Percentiles rank a stretch among this genome's conserved stretches.
phyloP scores from a whole-genome alignment of 2,797 vertebrate species.

The Cossypha caffra region DNA sequence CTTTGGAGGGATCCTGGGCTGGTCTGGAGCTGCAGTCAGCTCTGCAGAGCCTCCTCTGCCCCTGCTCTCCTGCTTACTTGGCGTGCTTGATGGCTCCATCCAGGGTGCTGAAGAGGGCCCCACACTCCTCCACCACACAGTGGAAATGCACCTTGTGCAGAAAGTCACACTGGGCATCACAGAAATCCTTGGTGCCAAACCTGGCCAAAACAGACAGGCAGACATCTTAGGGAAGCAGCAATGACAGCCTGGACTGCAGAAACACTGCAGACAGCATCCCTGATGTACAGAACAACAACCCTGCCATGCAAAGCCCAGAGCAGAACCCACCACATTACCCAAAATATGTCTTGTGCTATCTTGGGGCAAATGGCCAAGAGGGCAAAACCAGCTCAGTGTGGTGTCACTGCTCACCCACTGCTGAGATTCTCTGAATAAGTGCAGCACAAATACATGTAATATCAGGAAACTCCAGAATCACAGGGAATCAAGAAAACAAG shows the following conservation, averaged over 20 bases:
- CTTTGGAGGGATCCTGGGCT: background rate
- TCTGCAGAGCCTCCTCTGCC: background rate
- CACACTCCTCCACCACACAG: conserved; percentile 95
- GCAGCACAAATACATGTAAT: background rate
- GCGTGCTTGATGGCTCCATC: conserved; percentile 98
- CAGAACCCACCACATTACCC: background rate
- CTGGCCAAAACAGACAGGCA: conserved; percentile 70
- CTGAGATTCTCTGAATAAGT: background rate
- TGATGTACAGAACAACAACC: background rate
- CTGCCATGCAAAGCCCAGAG: background rate
- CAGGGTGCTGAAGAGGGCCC: conserved; percentile 97
- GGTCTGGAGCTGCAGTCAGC: background rate
- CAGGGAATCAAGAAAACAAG: conserved; percentile 5
- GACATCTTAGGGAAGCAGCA: background rate
- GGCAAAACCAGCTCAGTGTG: background rate
- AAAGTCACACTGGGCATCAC: conserved; percentile 94
- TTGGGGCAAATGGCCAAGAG: background rate
- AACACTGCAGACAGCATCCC: background rate
- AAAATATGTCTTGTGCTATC: background rate
- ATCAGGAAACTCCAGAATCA: conserved; percentile 34
- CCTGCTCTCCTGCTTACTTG: conserved; percentile 83
- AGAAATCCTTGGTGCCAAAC: conserved; percentile 95
- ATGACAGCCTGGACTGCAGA: background rate
- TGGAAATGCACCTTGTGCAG: conserved; percentile 97
- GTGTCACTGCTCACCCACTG: background rate